Evolutionary conservation across 2,113 vertebrate genomes (phyloP).

Genomic region (Fukomys damarensis): DNA sequence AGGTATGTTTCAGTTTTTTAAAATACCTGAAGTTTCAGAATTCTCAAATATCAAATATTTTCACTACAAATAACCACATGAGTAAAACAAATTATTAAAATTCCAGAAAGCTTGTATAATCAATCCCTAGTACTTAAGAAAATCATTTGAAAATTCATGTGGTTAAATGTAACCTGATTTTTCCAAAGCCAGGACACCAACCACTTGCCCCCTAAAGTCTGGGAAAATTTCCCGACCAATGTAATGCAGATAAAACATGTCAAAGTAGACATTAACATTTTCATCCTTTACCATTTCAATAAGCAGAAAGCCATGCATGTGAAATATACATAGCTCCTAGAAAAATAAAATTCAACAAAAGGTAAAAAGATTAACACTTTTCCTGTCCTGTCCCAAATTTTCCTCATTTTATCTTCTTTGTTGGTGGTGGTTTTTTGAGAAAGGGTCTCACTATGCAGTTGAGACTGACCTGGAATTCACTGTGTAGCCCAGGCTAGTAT

Average conservation of each 20-base stretch:
- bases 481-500: too few relatives aligned
- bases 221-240: conserved; percentile 17
- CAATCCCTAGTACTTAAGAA: not conserved
- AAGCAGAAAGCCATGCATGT: not conserved
- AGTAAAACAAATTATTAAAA: conserved; percentile 62
- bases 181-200: conserved; percentile 4
- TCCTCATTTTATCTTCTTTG: not conserved
- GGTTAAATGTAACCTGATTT: conserved; percentile 46
- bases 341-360: conserved; percentile 20
- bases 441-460: too few relatives aligned
- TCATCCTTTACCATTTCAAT: not conserved
- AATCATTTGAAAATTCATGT: conserved; percentile 47
- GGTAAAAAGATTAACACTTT: not conserved
- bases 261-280: not conserved
- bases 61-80: conserved; percentile 31
- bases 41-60: conserved; percentile 41
- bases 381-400: not conserved
- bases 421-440: too few relatives aligned
- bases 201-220: conserved; percentile 3
- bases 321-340: not conserved
- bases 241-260: conserved; percentile 25
- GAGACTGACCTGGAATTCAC: too few relatives aligned
- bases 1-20: conserved; percentile 1
- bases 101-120: not conserved
- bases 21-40: conserved; percentile 39